Evolutionary conservation across 2,888 invertebrate species (phyloP), one percentile per base, ranked within the genome.

Genomic region (Ceriagrion tenellum): DNA sequence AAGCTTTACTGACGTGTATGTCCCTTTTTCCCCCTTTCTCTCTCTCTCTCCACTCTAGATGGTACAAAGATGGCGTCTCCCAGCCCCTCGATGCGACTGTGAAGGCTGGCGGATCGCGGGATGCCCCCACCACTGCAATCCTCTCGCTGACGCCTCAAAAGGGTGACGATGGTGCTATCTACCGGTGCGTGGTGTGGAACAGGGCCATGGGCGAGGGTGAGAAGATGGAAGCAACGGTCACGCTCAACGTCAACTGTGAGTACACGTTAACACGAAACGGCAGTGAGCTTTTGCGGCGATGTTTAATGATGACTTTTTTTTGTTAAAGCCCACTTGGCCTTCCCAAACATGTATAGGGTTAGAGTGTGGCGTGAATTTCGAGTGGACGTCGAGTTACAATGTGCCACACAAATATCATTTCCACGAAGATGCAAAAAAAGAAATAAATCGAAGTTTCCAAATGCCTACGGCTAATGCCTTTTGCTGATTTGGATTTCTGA

Each of bases 171-270:
- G 98, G 98, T 20, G 98, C 98, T 95, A 97, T 98, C 95, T 99
- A 98, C 97, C 98, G 98, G 95, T 99, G 99, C 97, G 98, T 98
- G 96, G 99, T 99, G 95, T 98, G 98, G 97, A 99, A 99, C 97
- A 97, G 99, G 91, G 99, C 99, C 96, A 98, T 99, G 98, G 97
- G 98, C 0, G 98, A 98, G 95, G 98, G 98, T 88, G 98, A 98
- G 95, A 98, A 98, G 96, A 97, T 99, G 96, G 98, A 98, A 96
- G 98, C 98, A 30, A 98, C 98, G 26, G 98, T 99, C 95, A 98
- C 98, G 55, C 97, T 99, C 95, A 98, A 98, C 97, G 99, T 99
- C 96, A 99, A 99, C 97, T 99, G 99, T 99, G 97, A 98, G 98
- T 98, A 96, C 74, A 20, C 13, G 81, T 81, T 81, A 81, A 26